Conservation (phyloP, 92 coral and sea anemone genomes). For the Metridium senile region DNA sequence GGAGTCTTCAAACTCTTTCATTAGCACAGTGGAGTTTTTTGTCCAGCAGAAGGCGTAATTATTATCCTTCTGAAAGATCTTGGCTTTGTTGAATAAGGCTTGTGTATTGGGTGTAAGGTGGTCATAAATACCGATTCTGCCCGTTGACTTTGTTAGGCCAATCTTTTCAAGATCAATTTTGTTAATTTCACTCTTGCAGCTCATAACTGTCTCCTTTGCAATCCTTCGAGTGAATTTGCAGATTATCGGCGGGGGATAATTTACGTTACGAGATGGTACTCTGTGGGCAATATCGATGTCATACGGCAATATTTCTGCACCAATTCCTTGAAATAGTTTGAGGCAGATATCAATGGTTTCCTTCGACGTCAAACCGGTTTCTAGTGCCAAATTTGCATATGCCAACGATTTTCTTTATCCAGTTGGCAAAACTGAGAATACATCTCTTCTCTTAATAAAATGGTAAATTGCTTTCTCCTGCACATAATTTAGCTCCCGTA, state of each 20-base stretch:
- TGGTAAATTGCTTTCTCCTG: too few species aligned
- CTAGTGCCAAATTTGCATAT: too few species aligned
- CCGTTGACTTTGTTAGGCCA: background rate
- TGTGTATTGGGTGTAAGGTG: conserved; percentile 20
- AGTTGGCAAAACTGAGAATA: too few species aligned
- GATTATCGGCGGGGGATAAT: background rate
- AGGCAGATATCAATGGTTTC: background rate
- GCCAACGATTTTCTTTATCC: too few species aligned
- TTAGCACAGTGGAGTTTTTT: conserved; percentile 8
- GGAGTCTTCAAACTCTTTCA: too few species aligned
- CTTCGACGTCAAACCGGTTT: too few species aligned
- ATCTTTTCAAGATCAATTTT: background rate
- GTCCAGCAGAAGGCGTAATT: conserved; percentile 23
- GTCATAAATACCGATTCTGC: conserved; percentile 2
- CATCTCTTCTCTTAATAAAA: too few species aligned
- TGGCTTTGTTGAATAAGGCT: conserved; percentile 13
- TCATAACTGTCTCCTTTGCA: background rate
- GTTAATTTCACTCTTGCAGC: background rate
- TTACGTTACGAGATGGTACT: background rate
- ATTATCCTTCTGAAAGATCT: conserved; percentile 17
- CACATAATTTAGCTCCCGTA: too few species aligned
- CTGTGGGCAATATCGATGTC: background rate
- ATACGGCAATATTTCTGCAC: background rate
- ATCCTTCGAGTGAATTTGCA: background rate
- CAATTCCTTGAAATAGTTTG: background rate